These are phyloP conservation scores for Psylliodes chrysocephalus DNA, from an alignment of 2,888 invertebrate species.

Conservation along the genomic window DNA sequence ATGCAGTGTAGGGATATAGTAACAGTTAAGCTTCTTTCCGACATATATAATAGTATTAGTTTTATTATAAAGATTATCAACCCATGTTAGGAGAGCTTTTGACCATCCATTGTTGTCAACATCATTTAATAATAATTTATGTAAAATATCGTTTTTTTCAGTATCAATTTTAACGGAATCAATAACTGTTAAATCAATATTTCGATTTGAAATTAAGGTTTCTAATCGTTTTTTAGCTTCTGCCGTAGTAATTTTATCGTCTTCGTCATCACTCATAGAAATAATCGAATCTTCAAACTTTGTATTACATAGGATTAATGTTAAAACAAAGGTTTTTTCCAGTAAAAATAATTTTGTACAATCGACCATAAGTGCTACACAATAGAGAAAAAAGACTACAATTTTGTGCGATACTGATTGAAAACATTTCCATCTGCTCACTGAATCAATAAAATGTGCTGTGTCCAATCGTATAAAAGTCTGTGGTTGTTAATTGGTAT, in stretches of 20 bases:
- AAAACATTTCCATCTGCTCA: background rate
- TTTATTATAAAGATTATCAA: background rate
- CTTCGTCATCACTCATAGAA: background rate
- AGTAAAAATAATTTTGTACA: background rate
- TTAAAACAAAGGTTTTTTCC: background rate
- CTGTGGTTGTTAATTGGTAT: background rate
- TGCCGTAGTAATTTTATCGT: background rate
- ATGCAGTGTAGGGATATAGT: background rate
- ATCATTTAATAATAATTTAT: background rate
- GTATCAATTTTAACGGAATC: background rate
- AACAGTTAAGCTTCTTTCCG: background rate
- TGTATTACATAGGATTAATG: background rate
- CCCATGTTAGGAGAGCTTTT: background rate
- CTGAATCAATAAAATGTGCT: background rate
- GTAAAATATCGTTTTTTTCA: background rate
- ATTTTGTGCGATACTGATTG: background rate
- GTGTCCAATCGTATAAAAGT: background rate
- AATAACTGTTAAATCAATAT: background rate
- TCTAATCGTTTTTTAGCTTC: background rate
- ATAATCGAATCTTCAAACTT: background rate
- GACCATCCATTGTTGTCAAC: background rate
- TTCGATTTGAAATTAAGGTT: background rate
- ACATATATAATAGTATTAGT: background rate
- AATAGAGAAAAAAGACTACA: background rate
- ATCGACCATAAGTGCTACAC: background rate